Conservation (phyloP, 30 jellyfish, hydroid and myxozoan genomes). For the Hydractinia echinata region DNA sequence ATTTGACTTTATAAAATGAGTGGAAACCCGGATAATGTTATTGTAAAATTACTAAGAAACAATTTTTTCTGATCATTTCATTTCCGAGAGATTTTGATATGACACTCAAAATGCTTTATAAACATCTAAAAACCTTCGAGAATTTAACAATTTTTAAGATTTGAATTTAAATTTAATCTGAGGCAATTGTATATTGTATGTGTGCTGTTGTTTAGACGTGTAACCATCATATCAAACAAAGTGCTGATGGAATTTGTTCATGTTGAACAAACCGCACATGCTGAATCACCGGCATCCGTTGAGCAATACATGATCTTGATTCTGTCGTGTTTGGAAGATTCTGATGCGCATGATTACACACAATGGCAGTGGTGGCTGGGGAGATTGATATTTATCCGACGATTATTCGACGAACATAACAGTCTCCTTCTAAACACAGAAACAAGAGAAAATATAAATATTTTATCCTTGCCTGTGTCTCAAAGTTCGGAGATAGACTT, state of each 20-base stretch:
- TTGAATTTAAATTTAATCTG: too few species aligned
- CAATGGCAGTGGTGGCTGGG: constrained; percentile 98
- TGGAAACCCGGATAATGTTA: too few species aligned
- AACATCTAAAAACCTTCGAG: too few species aligned
- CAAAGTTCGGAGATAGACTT: constrained; percentile 69
- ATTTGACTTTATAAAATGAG: too few species aligned
- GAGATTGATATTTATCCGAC: constrained; percentile 50
- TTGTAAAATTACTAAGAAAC: too few species aligned
- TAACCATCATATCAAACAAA: constrained; percentile 62
- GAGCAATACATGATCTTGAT: constrained; percentile 43
- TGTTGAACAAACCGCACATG: constrained; percentile 29
- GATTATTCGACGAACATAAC: constrained; percentile 67
- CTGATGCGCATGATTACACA: constrained; percentile 37
- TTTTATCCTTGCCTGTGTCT: constrained; percentile 64
- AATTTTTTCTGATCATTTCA: too few species aligned
- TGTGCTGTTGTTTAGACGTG: constrained; percentile 53
- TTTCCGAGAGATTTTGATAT: too few species aligned
- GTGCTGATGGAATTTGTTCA: constrained; percentile 72
- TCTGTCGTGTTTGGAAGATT: constrained; percentile 31
- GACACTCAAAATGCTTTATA: too few species aligned
- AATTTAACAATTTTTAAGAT: too few species aligned
- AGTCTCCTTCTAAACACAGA: constrained; percentile 52
- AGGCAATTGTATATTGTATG: too few species aligned
- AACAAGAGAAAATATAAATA: constrained; percentile 46
- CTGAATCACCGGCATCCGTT: neutral